Percentiles rank a stretch among this genome's conserved stretches.
Conservation (phyloP, 2,888 invertebrate genomes). For the Pheosia tremula region DNA sequence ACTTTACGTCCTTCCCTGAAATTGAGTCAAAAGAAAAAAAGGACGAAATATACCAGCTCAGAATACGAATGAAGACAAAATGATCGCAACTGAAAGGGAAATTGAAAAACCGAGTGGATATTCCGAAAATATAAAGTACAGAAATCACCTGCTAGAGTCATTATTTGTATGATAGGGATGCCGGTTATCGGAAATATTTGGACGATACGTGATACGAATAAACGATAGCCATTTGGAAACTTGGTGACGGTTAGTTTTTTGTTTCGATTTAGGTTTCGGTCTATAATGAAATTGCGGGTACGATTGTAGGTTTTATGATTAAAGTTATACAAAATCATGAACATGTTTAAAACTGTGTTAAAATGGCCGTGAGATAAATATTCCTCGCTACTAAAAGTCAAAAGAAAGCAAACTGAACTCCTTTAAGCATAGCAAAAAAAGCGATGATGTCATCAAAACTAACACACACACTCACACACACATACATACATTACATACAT, state of each 20-base stretch:
- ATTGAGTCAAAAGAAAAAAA: slow-evolving; percentile 30
- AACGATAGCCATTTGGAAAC: neutral
- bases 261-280: neutral
- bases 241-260: neutral
- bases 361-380: too few relatives aligned
- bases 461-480: too few relatives aligned
- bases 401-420: too few relatives aligned
- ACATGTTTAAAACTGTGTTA: too few relatives aligned
- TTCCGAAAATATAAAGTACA: slow-evolving; percentile 48
- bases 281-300: neutral
- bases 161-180: slow-evolving; percentile 31
- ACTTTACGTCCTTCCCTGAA: neutral
- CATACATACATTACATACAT: too few relatives aligned
- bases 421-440: too few relatives aligned
- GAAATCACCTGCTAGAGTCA: slow-evolving; percentile 46
- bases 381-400: too few relatives aligned
- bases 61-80: slow-evolving; percentile 52
- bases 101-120: slow-evolving; percentile 52
- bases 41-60: slow-evolving; percentile 35
- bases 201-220: slow-evolving; percentile 35
- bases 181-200: slow-evolving; percentile 34
- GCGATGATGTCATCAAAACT: too few relatives aligned
- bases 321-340: too few relatives aligned
- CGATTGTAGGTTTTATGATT: too few relatives aligned
- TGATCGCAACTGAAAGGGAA: slow-evolving; percentile 47